Evolutionary conservation across 2,113 vertebrate species (phyloP), one percentile per base, ranked within the genome.

Genomic region (Xyliphius kryptos): DNA sequence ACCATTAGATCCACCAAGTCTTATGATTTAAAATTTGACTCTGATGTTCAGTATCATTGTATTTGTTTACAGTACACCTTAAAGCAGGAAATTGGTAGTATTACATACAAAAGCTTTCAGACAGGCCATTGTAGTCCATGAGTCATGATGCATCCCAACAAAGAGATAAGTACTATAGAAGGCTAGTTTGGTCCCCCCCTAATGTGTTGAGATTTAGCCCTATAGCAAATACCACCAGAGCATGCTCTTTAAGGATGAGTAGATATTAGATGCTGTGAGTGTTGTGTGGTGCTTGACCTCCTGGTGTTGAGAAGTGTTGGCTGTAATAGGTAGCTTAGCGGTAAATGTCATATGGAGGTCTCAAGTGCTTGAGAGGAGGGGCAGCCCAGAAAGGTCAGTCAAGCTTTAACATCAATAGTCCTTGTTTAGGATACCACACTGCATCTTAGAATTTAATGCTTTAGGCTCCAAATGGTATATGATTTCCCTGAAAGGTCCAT

Each of bases 311-410:
- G 74, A 77, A 81, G 81, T 82, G 76, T 73, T 58, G 67, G 77
- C 74, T 81, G 77, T 79, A 81, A 83, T 82, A 82, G 74, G 76
- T 77, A 71, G 80, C 79, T 83, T 79, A 84, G 78, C 70, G 61
- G 72, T 83, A 85, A 86, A 86, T 87, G 85, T 85, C 85, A 86
- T 69, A 67, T 69, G 75, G 76, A 63, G 72, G 80, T 80, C 79
- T 71, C 68, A 77, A 62, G 63, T 74, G 77, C 78, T 26, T 57
- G 40, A 68, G 62, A 65, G 71, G 51, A 49, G 74, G 56, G 50
- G 65, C 55, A 38, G 64, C 22, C 36, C 40, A 40, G 49, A 74
- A 75, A 72, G 69, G 72, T 77, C 66, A 67, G 43, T 22, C 63
- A 56, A 22, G 48, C 67, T 59, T 59, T 64, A 68, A 63, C 66